Conservation (phyloP, 2,113 vertebrate genomes). For the Pavo muticus region DNA sequence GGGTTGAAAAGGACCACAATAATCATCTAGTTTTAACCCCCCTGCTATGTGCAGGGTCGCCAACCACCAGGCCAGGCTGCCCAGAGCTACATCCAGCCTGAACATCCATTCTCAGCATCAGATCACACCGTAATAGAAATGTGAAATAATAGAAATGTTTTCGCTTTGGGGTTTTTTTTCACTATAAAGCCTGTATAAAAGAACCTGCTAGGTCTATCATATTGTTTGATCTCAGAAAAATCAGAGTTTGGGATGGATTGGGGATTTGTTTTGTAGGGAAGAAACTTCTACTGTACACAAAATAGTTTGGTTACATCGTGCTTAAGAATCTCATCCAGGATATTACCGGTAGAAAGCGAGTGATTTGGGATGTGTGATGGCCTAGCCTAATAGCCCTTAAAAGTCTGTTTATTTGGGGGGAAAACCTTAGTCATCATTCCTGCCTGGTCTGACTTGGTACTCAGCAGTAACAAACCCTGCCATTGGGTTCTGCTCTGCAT, state of each 20-base stretch:
- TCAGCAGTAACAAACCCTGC: not conserved
- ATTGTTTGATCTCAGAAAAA: not conserved
- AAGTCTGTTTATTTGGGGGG: not conserved
- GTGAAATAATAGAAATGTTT: too few relatives aligned
- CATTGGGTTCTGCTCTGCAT: fast-evolving
- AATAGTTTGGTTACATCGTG: not conserved
- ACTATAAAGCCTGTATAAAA: not conserved
- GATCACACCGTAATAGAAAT: not conserved
- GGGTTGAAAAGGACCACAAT: too few relatives aligned
- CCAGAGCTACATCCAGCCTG: too few relatives aligned
- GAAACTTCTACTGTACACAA: not conserved
- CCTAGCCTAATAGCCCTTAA: not conserved
- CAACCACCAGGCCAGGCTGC: too few relatives aligned
- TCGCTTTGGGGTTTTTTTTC: not conserved
- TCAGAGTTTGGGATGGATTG: not conserved
- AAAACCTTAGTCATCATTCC: not conserved
- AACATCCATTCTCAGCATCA: not conserved
- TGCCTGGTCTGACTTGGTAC: not conserved
- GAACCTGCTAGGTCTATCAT: not conserved
- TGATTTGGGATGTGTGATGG: not conserved
- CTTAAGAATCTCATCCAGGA: not conserved
- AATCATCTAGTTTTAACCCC: too few relatives aligned
- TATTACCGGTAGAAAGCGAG: not conserved
- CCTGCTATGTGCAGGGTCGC: too few relatives aligned
- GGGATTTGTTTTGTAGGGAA: not conserved